Base-by-base conservation (phyloP, 2,113 vertebrate genomes). In the Geococcyx californianus region DNA sequence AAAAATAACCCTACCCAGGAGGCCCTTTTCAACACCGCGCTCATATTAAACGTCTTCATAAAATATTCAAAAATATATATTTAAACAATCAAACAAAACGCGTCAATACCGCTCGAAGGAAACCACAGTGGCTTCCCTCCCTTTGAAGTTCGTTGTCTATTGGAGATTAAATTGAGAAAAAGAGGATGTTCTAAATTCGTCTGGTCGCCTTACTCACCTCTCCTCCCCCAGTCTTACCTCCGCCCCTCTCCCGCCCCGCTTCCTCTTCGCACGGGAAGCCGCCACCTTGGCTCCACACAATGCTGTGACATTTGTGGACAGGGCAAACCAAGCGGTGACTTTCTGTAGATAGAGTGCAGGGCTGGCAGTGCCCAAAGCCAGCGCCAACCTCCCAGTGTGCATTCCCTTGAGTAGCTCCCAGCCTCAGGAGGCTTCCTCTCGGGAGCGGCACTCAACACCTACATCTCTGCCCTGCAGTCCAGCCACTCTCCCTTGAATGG, bases 231-330 rank as follows among this genome's bases (percentile, higher is more conserved):
- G 3, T 56, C 75, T 80, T 52, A 87, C 85, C 96, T 79, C 77
- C 72, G 10, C 79, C 88, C 89, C 85, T 60, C 45, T 91, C 92
- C 92, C 90, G 89, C 93, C 72, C 87, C 38, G 74, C 96, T 98
- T 99, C 98, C 98, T 98, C 97, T 96, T 58, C 63, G 77, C 91
- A 95, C 56, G 97, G 98, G 98, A 98, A 98, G 98, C 97, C 98
- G 98, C 98, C 98, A 95, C 95, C 81, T 83, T 44, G 98, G 97
- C 98, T 98, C 98, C 98, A 58, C 68, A 29, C 67, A 29, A 51
- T 3, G 3, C 87, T 31, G 13, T 3, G 69, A 25, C 24, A 56
- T 62, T 94, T 72, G 81, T 69, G 76, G 29, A 9, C 81, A 12
- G 54, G 69, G 64, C 63, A 72, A 42, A 54, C 68, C 54, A 56